A percentile compares a stretch with the other conserved stretches of the same genome.
Conservation (phyloP, 2,113 vertebrate genomes). For the Alosa alosa region DNA sequence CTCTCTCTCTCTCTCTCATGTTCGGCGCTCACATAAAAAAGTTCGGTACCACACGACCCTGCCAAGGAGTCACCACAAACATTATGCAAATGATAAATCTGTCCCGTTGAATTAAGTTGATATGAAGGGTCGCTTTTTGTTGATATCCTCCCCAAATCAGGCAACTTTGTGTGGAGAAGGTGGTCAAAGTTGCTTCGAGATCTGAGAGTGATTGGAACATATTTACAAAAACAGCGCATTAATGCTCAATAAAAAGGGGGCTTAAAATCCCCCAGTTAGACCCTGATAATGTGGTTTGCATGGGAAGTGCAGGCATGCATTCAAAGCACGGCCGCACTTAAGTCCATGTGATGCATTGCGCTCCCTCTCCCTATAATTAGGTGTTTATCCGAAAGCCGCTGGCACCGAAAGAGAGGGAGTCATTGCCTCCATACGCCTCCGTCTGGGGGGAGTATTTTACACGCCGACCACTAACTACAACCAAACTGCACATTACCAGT, state of each 20-base stretch:
- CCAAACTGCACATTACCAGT: slow-evolving; percentile 22
- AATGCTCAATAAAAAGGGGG: slow-evolving; percentile 10
- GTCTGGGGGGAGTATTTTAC: slow-evolving; percentile 3
- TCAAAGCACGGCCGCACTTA: slow-evolving; percentile 29
- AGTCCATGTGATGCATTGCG: slow-evolving; percentile 22
- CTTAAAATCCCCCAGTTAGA: not conserved
- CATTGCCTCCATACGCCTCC: slow-evolving; percentile 32
- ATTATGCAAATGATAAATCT: slow-evolving; percentile 49
- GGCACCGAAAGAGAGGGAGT: slow-evolving; percentile 19
- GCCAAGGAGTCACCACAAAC: slow-evolving; percentile 36
- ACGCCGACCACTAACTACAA: slow-evolving; percentile 36
- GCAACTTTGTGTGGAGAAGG: slow-evolving; percentile 23
- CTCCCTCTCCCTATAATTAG: slow-evolving; percentile 16
- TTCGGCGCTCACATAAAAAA: slow-evolving; percentile 27
- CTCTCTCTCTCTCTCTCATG: slow-evolving; percentile 18
- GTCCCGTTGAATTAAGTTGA: slow-evolving; percentile 44
- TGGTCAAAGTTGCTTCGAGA: slow-evolving; percentile 9
- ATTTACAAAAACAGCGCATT: slow-evolving; percentile 27
- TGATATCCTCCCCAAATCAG: slow-evolving; percentile 38
- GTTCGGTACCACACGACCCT: slow-evolving; percentile 13
- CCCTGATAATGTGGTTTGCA: slow-evolving; percentile 3
- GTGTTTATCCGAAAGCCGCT: slow-evolving; percentile 37
- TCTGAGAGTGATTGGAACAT: slow-evolving; percentile 26
- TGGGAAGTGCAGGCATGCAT: slow-evolving; percentile 20
- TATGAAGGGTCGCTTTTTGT: slow-evolving; percentile 28